Conservation (phyloP, 2,113 vertebrate genomes). For the Trematocara nigrifrons region DNA sequence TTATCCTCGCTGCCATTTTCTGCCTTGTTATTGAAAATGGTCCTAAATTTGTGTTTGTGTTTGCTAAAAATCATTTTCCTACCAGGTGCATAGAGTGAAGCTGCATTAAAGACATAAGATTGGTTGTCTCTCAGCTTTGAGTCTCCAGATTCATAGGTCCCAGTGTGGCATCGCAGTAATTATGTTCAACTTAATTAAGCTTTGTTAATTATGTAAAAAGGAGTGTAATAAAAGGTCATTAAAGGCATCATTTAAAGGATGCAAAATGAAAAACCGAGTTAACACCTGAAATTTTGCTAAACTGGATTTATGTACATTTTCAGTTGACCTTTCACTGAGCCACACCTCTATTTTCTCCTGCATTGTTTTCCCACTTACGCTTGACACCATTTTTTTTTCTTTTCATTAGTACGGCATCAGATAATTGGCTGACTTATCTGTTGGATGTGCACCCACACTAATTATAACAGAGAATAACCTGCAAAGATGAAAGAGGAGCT, state of each 20-base stretch:
- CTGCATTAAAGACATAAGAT: background rate
- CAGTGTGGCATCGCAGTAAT: conserved; percentile 18
- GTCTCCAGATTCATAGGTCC: conserved; percentile 10
- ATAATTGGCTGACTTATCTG: background rate
- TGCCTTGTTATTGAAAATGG: background rate
- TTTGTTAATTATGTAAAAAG: conserved; percentile 2
- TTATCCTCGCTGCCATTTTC: background rate
- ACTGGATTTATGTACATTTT: background rate
- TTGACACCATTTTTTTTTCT: background rate
- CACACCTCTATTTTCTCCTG: background rate
- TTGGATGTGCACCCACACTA: background rate
- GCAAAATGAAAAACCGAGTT: background rate
- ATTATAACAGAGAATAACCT: conserved; percentile 5
- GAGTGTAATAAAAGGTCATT: background rate
- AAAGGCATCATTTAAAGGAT: background rate
- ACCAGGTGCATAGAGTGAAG: background rate
- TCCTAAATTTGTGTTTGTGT: background rate
- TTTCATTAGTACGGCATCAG: background rate
- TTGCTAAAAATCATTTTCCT: background rate
- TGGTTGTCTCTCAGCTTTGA: background rate
- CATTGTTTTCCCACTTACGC: background rate
- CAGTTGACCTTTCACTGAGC: background rate
- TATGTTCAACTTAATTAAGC: conserved; percentile 40
- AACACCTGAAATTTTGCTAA: background rate
- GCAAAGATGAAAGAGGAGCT: conserved; percentile 24